Base-by-base conservation (phyloP, 2,113 vertebrate genomes). In the Centropus unirufus region DNA sequence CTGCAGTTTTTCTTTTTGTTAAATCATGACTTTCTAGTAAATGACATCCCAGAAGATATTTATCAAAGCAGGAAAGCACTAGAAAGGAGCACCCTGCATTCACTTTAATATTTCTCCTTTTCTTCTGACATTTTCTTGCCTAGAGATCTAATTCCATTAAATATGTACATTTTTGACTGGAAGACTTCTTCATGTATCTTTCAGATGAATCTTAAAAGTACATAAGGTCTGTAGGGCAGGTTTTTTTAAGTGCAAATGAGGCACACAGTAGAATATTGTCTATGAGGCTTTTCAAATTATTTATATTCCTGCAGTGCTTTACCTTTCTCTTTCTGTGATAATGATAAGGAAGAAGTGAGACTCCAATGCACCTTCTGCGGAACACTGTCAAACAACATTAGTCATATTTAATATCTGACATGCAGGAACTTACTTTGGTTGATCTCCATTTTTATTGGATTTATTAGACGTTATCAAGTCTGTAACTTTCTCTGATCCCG, bases 241-340 rank as follows among this genome's bases (percentile, higher is more conserved):
- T 87, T 98, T 98, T 98, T 98, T 98, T 89, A 98, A 98, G 98
- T 98, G 98, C 98, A 98, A 98, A 98, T 98, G 97, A 98, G 97
- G 89, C 54, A 13, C 97, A 96, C 93, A 95, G 96, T 97, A 95
- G 98, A 98, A 98, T 98, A 97, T 97, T 98, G 96, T 98, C 97
- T 98, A 81, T 83, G 94, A 98, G 96, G 88, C 75, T 98, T 97
- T 97, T 97, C 98, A 97, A 98, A 98, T 98, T 98, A 98, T 98
- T 98, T 98, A 98, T 98, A 97, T 98, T 98, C 97, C 95, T 98
- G 94, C 97, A 94, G 96, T 97, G 97, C 95, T 98, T 95, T 98
- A 96, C 96, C 93, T 98, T 97, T 95, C 87, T 92, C 87, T 97
- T 92, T 97, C 95, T 97, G 91, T 96, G 95, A 95, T 98, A 97